phyloP scores from a whole-genome alignment of 2,797 vertebrate genomes.

The Enteromius unitaeniatus region DNA sequence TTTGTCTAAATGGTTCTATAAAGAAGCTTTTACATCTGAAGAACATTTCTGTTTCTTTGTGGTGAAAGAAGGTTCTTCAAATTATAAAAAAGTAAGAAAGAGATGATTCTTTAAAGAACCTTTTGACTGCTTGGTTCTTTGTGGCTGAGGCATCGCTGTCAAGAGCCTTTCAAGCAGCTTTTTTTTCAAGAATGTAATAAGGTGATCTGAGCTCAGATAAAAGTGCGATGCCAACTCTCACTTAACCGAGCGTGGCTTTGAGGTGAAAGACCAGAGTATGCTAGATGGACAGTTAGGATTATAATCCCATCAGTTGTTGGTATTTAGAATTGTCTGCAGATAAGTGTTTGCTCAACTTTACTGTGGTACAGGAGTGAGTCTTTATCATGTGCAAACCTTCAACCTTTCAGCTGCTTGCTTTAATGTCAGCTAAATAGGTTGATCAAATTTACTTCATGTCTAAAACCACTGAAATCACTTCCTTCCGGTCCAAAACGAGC shows the following conservation, averaged over 20 bases:
- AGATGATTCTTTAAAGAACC: neutral
- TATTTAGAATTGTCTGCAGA: neutral
- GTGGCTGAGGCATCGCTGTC: neutral
- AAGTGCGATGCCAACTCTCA: neutral
- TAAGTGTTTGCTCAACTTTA: constrained; percentile 6
- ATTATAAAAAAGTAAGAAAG: neutral
- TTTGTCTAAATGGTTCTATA: neutral
- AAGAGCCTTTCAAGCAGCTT: neutral
- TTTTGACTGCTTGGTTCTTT: neutral
- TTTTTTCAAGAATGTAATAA: neutral
- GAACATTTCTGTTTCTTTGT: neutral
- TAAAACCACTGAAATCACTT: neutral
- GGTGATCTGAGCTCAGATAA: constrained; percentile 1
- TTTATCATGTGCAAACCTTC: neutral
- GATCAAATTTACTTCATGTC: neutral
- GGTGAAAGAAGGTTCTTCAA: neutral
- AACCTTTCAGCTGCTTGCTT: neutral
- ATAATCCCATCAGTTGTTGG: constrained; percentile 50
- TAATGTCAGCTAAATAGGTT: neutral
- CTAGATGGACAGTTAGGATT: neutral
- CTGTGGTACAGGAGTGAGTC: neutral
- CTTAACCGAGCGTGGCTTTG: neutral
- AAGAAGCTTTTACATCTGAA: neutral
- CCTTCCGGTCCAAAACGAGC: neutral
- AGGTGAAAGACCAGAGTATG: neutral